These are phyloP conservation scores for Ischnus inquisitorius DNA, from an alignment of 2,888 invertebrate genomes.

Conservation along the genomic window DNA sequence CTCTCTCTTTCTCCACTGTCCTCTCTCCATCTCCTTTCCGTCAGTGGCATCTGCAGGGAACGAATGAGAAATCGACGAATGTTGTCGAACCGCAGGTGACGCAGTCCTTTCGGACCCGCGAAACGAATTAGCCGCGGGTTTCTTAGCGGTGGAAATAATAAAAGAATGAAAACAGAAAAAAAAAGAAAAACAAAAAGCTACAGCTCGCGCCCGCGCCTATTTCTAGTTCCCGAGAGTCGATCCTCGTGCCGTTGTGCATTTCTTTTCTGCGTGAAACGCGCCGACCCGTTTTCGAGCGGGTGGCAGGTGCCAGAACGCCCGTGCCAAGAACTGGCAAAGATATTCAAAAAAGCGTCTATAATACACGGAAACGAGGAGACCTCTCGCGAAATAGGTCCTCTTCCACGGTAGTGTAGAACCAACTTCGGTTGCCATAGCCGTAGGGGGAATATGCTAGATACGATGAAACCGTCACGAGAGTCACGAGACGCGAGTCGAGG, in stretches of 20 bases:
- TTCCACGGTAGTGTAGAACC: slow-evolving; percentile 26
- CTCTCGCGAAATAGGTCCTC: background rate
- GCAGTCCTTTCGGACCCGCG: slow-evolving; percentile 72
- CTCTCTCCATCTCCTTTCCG: slow-evolving; percentile 1
- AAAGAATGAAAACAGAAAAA: slow-evolving; percentile 66
- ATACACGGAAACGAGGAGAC: slow-evolving; percentile 41
- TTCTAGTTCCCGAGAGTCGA: slow-evolving; percentile 76
- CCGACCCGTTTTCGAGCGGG: slow-evolving; percentile 61
- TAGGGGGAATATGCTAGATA: slow-evolving; percentile 41
- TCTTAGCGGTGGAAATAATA: slow-evolving; percentile 62
- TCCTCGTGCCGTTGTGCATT: slow-evolving; percentile 61
- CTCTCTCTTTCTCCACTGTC: slow-evolving; percentile 35
- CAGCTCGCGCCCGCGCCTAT: slow-evolving; percentile 70
- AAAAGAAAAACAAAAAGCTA: slow-evolving; percentile 53
- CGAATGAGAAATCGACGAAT: slow-evolving; percentile 61
- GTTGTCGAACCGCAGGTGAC: slow-evolving; percentile 76
- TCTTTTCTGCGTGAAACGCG: slow-evolving; percentile 56
- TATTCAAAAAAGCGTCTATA: slow-evolving; percentile 73
- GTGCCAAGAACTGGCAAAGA: slow-evolving; percentile 56
- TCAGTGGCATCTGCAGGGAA: slow-evolving; percentile 50
- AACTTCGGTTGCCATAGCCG: slow-evolving; percentile 38
- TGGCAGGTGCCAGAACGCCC: slow-evolving; percentile 75
- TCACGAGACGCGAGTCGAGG: background rate
- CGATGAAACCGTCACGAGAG: slow-evolving; percentile 37
- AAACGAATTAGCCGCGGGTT: slow-evolving; percentile 77